Percentiles rank a stretch among this genome's conserved stretches.
These are phyloP conservation scores for Parazoanthus atlanticus DNA, from an alignment of 92 coral and sea anemone genomes.

Conservation along the genomic window DNA sequence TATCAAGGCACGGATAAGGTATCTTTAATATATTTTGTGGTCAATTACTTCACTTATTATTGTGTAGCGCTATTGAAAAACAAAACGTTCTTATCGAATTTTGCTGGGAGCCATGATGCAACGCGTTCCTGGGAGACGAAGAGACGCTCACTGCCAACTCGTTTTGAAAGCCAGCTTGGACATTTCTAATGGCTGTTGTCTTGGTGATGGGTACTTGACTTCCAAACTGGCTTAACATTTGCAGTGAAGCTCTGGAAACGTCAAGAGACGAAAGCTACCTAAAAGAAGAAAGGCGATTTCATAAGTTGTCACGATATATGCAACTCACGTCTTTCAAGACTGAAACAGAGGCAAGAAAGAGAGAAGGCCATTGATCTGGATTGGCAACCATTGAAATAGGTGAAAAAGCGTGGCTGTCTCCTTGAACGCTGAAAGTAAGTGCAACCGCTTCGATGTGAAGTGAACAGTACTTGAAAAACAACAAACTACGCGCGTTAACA, in stretches of 20 bases:
- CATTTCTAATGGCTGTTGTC: conserved; percentile 35
- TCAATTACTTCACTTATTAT: conserved; percentile 37
- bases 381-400: conserved; percentile 19
- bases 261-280: conserved; percentile 1
- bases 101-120: conserved; percentile 48
- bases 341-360: conserved; percentile 11
- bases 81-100: conserved; percentile 26
- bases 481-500: conserved; percentile 27
- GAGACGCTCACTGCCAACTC: conserved; percentile 23
- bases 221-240: conserved; percentile 31
- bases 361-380: background rate
- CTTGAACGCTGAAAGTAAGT: conserved; percentile 28
- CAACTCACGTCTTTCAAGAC: background rate
- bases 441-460: background rate
- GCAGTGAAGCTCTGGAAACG: conserved; percentile 13
- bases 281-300: background rate
- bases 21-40: conserved; percentile 34
- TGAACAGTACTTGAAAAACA: conserved; percentile 27
- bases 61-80: conserved; percentile 23
- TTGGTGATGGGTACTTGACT: conserved; percentile 41
- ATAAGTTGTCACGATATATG: background rate
- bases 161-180: conserved; percentile 6
- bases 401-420: conserved; percentile 29
- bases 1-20: background rate
- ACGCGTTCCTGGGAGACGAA: conserved; percentile 45